Evolutionary conservation across 2,797 vertebrate genomes (phyloP).

Genomic region (Zalophus californianus): DNA sequence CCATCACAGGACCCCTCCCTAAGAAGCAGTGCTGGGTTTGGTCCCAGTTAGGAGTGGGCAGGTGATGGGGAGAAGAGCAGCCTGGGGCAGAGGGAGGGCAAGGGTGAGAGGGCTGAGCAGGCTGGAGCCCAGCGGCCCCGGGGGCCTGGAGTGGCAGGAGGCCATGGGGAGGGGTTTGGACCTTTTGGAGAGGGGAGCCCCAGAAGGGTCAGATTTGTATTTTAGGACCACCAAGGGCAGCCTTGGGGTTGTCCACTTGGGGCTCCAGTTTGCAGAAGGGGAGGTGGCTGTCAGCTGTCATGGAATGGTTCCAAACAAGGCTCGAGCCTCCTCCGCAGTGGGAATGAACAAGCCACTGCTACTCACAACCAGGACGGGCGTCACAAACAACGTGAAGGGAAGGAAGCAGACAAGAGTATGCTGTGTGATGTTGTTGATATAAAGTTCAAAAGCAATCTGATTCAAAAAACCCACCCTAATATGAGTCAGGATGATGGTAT

Average conservation of each 20-base stretch:
- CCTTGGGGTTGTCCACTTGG: neutral
- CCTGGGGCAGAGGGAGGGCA: neutral
- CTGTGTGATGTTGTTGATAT: neutral
- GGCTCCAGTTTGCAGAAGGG: slow-evolving; percentile 13
- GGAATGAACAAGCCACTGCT: neutral
- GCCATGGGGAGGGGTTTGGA: neutral
- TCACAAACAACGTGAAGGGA: neutral
- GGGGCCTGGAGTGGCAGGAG: neutral
- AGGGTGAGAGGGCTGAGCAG: neutral
- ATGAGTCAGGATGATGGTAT: neutral
- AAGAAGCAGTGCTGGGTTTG: neutral
- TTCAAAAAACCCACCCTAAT: neutral
- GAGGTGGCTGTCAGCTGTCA: neutral
- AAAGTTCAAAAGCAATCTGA: neutral
- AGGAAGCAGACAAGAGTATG: neutral
- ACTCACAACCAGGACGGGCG: neutral
- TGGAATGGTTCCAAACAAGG: neutral
- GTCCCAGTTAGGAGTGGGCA: neutral
- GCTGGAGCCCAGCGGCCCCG: neutral
- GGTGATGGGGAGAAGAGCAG: neutral
- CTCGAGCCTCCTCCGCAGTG: fast-evolving
- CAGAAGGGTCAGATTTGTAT: slow-evolving; percentile 1
- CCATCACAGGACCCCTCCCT: neutral
- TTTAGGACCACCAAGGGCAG: neutral
- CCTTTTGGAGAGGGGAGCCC: neutral